These are phyloP conservation scores for Xenopus tropicalis DNA, from an alignment of 2,113 vertebrate species.

Conservation along the genomic window DNA sequence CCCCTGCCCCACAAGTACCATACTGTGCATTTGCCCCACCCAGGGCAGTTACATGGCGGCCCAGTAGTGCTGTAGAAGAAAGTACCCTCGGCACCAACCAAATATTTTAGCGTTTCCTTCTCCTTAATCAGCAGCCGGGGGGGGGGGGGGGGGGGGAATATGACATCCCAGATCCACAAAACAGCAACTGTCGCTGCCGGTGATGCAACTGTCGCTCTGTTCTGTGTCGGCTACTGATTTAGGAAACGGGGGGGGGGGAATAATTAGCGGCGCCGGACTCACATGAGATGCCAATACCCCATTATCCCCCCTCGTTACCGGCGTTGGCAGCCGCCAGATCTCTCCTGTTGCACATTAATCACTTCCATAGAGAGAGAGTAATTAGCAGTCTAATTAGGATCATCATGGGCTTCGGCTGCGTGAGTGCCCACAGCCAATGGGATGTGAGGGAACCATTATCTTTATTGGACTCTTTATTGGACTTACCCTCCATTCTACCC, in stretches of 20 bases:
- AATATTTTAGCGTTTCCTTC: background rate
- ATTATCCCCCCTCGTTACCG: slow-evolving; percentile 49
- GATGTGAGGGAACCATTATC: slow-evolving; percentile 49
- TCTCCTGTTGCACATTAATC: slow-evolving; percentile 67
- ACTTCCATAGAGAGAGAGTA: slow-evolving; percentile 69
- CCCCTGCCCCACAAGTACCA: no score
- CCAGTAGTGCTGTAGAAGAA: no score
- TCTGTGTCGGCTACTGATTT: background rate
- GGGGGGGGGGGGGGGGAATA: background rate
- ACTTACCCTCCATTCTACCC: no score
- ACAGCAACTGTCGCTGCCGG: background rate
- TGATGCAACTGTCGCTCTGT: background rate
- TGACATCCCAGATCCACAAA: background rate
- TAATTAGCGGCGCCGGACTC: slow-evolving; percentile 9
- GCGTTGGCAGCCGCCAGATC: slow-evolving; percentile 51
- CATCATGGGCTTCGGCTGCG: slow-evolving; percentile 59
- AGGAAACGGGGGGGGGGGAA: background rate
- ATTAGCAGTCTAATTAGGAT: slow-evolving; percentile 79
- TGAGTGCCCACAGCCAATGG: slow-evolving; percentile 48
- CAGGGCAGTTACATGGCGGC: no score
- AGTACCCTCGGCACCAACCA: background rate
- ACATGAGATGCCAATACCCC: slow-evolving; percentile 49
- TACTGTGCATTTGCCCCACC: no score
- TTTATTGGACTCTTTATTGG: background rate
- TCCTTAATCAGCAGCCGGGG: background rate